phyloP scores from a whole-genome alignment of 1,140 invertebrate species.

The Drosophila orosa region DNA sequence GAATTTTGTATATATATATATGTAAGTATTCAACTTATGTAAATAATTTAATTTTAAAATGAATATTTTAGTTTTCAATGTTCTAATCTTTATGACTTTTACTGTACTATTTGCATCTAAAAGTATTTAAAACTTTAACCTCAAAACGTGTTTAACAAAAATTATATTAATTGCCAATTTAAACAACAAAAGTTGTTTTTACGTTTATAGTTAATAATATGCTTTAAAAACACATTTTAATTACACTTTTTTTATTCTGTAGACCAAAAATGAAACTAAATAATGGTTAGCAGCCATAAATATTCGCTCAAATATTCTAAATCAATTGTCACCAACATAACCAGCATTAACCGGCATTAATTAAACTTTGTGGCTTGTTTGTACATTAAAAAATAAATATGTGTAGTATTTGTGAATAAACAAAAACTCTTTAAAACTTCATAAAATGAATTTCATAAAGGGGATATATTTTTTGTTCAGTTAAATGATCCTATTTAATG shows the following conservation, averaged over 20 bases:
- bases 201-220: background rate
- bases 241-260: background rate
- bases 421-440: background rate
- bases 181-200: background rate
- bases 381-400: background rate
- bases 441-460: background rate
- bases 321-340: conserved; percentile 6
- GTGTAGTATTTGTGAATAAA: background rate
- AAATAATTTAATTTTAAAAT: background rate
- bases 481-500: background rate
- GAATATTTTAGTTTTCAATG: background rate
- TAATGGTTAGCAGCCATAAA: conserved; percentile 5
- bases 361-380: background rate
- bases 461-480: background rate
- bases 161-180: background rate
- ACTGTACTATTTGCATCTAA: background rate
- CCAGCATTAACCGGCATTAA: conserved; percentile 2
- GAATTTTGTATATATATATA: too few species aligned
- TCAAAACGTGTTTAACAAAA: background rate
- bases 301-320: conserved; percentile 4
- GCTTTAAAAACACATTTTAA: background rate
- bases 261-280: conserved; percentile 3
- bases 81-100: background rate
- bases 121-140: background rate
- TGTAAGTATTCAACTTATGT: too few species aligned